Base-by-base conservation (phyloP, 2,888 invertebrate species). In the Habrosyne pyritoides region DNA sequence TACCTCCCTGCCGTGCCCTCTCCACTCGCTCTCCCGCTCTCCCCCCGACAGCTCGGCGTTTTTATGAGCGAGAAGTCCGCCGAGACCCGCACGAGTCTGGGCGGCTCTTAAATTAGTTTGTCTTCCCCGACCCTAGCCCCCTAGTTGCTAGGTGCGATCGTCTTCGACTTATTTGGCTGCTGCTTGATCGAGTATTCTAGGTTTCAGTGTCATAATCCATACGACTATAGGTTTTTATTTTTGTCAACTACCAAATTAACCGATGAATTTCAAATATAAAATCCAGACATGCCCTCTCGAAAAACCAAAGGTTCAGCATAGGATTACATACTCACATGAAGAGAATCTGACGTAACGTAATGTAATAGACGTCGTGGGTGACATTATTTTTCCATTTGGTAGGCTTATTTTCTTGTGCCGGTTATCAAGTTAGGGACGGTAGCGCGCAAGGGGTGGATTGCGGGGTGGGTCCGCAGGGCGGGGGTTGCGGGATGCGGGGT, bases 361-460 rank as follows among this genome's bases (percentile, higher is more conserved):
- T 61, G 71, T 79, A 83, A 84, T 85, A 82, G 78, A 87, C 76
- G 82, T 82, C 82, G 65, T 69, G 81, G 83, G 79, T 82, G 79
- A 86, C 86, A 89, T 91, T 89, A 90, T 89, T 90, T 91, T 90
- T 89, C 89, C 87, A 89, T 90, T 90, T 89, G 79, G 85, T 85
- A 79, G 87, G 89, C 89, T 91, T 91, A 91, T 90, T 90, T 91
- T 91, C 86, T 91, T 89, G 83, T 85, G 81, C 81, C 83, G 85
- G 87, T 89, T 91, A 91, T 91, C 88, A 90, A 91, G 91, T 89
- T 90, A 86, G 87, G 89, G 89, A 83, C 77, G 85, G 85, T 77
- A 81, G 81, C 80, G 83, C 81, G 77, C 78, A 72, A 76, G 81
- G 86, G 88, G 82, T 83, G 83, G 71, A n/a, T 56, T 64, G 78